Percentiles rank a stretch among this genome's conserved stretches.
Evolutionary conservation across 2,113 vertebrate genomes (phyloP).

Genomic region (Ciconia boyciana): DNA sequence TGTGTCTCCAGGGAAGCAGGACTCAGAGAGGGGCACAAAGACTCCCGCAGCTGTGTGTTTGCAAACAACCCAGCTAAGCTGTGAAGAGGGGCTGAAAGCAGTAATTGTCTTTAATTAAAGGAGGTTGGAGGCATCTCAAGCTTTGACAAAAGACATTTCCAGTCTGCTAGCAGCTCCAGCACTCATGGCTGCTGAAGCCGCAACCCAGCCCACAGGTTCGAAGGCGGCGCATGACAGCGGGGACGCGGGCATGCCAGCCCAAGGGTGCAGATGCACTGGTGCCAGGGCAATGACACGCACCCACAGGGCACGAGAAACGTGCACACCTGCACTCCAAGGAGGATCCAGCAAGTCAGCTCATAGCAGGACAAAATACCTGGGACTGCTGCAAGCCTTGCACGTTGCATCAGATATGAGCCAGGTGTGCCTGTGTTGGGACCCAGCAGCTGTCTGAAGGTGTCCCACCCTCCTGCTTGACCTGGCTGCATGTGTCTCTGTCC

Average conservation of each 20-base stretch:
- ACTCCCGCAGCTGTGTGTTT: conserved; percentile 82
- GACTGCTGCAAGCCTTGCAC: rapidly evolving
- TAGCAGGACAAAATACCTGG: neutral
- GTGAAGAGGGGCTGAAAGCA: conserved; percentile 83
- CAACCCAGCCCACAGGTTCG: neutral
- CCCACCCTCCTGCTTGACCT: neutral
- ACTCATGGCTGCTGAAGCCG: neutral
- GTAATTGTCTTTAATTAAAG: conserved; percentile 88
- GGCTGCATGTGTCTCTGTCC: neutral
- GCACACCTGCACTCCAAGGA: rapidly evolving
- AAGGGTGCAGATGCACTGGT: neutral
- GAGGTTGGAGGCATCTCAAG: conserved; percentile 77
- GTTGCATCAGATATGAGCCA: neutral
- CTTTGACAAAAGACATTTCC: conserved; percentile 79
- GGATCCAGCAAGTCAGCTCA: neutral
- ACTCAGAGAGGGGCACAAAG: conserved; percentile 63
- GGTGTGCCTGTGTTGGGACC: neutral
- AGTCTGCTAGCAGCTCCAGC: conserved; percentile 71
- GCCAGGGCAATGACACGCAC: neutral
- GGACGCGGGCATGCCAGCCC: rapidly evolving
- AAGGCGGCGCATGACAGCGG: rapidly evolving
- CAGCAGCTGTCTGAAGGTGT: neutral
- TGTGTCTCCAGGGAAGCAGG: conserved; percentile 73
- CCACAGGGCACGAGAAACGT: rapidly evolving
- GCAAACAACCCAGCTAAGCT: conserved; percentile 81